Evolutionary conservation across 2,888 invertebrate genomes (phyloP), one percentile per base, ranked within the genome.

Genomic region (Didymodactylos carnosus): DNA sequence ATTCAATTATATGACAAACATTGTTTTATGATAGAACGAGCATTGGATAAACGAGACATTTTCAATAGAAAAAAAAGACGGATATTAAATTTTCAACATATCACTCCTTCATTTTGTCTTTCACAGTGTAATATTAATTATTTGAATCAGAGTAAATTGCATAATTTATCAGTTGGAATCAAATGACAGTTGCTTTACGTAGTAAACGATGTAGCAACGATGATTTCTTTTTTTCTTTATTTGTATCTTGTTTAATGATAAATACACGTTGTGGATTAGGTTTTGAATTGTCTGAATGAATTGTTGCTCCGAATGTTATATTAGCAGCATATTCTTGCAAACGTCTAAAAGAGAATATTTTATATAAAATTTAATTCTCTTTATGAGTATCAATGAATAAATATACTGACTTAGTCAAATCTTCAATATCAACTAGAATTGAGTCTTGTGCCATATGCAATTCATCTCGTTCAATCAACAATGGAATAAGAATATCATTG

Each of bases 401-500:
- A 29, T 10, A 39, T 27, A n/a, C 13, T 62, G 76, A 82, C 82
- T 82, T 80, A 25, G 92, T 92, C 78, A 94, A 88, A 85, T 95
- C 94, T 84, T 95, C 94, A 79, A 95, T 92, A 82, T 95, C 94
- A 46, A 94, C 93, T 78, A 94, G 87, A 90, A 94, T 93, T 51
- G 94, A 93, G 84, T 97, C 95, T 84, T 95, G 94, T 77, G 92
- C 91, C 93, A 95, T 94, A 84, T 94, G 94, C 71, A 94, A 86
- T 83, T 94, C 94, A 84, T 97, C 95, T 77, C 94, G 87, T 80
- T 91, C 90, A 87, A 94, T 89, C 79, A 95, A 85, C 82, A 91
- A 88, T 82, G 90, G 88, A 75, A 95, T 94, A 78, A 95, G 86
- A 75, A 89, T 88, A 82, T 92, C 92, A 85, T 95, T 97, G 78